Percentiles rank a stretch among this genome's conserved stretches.
Evolutionary conservation across 1,140 invertebrate species (phyloP).

Genomic region (Scaptomyza pallida): DNA sequence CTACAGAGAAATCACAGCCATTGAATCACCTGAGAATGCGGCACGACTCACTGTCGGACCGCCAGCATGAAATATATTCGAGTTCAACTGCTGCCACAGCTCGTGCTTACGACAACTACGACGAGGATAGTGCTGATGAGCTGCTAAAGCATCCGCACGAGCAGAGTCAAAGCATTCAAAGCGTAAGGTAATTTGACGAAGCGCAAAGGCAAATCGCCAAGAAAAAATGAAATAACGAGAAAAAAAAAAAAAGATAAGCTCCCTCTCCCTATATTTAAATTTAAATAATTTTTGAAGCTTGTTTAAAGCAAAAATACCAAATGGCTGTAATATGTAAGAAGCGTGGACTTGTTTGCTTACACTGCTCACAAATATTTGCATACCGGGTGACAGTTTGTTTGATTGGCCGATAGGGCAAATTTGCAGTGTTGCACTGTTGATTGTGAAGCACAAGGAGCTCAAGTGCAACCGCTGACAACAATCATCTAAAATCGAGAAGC

Average conservation of each 20-base stretch:
- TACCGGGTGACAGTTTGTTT: constrained; percentile 64
- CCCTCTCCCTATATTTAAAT: background rate
- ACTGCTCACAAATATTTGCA: constrained; percentile 58
- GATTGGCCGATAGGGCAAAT: constrained; percentile 46
- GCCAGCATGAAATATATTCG: constrained; percentile 39
- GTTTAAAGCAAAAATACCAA: constrained; percentile 4
- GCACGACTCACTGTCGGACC: constrained; percentile 11
- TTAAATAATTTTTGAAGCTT: background rate
- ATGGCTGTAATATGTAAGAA: background rate
- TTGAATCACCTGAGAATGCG: constrained; percentile 65
- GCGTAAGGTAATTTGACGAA: constrained; percentile 76
- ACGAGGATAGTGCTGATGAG: constrained; percentile 36
- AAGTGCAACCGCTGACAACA: constrained; percentile 54
- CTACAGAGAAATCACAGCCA: constrained; percentile 70
- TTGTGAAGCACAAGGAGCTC: constrained; percentile 43
- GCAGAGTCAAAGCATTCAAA: constrained; percentile 67
- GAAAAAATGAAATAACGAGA: background rate
- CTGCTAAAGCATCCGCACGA: constrained; percentile 20
- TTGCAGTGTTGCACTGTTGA: constrained; percentile 21
- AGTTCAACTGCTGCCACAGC: constrained; percentile 14
- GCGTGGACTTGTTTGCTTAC: too few relatives aligned
- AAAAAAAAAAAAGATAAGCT: constrained; percentile 18
- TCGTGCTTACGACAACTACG: constrained; percentile 30
- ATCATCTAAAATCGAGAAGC: constrained; percentile 48
- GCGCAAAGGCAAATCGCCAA: constrained; percentile 35